Evolutionary conservation across 2,888 invertebrate species (phyloP).

Genomic region (Oligia fasciuncula): DNA sequence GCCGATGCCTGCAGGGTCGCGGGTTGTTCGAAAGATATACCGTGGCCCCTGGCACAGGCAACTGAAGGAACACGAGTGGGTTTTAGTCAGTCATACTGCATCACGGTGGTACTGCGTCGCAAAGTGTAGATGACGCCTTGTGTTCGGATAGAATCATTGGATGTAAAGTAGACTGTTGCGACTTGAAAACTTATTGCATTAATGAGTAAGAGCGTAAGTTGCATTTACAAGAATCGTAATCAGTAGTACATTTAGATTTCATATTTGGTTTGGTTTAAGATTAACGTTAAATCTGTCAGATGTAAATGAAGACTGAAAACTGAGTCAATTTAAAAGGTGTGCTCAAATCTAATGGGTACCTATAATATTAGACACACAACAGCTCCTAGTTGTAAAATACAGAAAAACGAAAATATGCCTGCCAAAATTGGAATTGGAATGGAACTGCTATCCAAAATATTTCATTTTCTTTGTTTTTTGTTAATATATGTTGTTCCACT

Average conservation of each 20-base stretch:
- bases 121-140: too few relatives aligned
- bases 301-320: background rate
- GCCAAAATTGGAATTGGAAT: background rate
- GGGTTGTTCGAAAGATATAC: too few relatives aligned
- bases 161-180: background rate
- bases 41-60: too few relatives aligned
- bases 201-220: background rate
- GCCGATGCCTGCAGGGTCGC: too few relatives aligned
- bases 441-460: background rate
- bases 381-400: background rate
- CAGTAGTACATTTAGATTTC: background rate
- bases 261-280: background rate
- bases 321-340: background rate
- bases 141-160: background rate
- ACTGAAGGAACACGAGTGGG: too few relatives aligned
- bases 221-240: background rate
- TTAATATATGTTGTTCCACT: too few relatives aligned
- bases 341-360: too few relatives aligned
- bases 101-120: background rate
- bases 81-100: background rate
- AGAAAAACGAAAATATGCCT: background rate
- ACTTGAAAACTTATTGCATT: too few relatives aligned
- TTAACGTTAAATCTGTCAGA: background rate
- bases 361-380: background rate
- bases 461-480: too few relatives aligned